Base-by-base conservation (phyloP, 1,140 invertebrate species). In the Agrilus planipennis region DNA sequence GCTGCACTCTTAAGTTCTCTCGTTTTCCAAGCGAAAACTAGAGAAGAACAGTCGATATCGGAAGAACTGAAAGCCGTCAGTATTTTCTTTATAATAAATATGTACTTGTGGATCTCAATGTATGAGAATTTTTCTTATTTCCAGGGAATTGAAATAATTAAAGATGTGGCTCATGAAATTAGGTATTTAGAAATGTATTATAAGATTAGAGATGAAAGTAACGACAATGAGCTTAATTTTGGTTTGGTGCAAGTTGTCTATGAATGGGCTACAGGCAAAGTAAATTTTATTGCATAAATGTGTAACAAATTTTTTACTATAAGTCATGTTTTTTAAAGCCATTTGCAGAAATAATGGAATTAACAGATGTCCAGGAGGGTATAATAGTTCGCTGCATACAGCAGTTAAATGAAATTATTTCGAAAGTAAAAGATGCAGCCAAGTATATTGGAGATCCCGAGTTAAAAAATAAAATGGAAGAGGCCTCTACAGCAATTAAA, bases 371-470 rank as follows among this genome's bases (percentile, higher is more conserved):
- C 2, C 93, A 99, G 62, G 96, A 99, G 68, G 96, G 96, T 2
- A 89, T 97, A 25, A 97, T 99, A 53, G 94, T 99, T 0, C 73
- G 93, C 25, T 95, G 90, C 57, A 98, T 99, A 44, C 93, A 97
- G 58, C 80, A 97, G 51, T 64, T 99, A 18, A 87, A 94, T 59
- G 95, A 99, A 72, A 82, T 89, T 1, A 64, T 93, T 22, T 75
- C 82, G 19, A 90, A 98, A 63, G 86, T 98, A 0, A 82, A 84
- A 57, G 89, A 91, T 54, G 94, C 92, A 1, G 89, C 91, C 0
- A 75, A 82, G 35, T 84, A 91, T 12, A 88, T 99, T 45, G 95
- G 95, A 0, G 88, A 97, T 65, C 83, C 88, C 0, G 77, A 81
- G 14, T 65, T 99, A 0, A 79, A 83, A 54, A 77, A 81, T 34